Evolutionary conservation across 2,888 invertebrate species (phyloP), one percentile per base, ranked within the genome.

Genomic region (Pharmacophagus antenor): DNA sequence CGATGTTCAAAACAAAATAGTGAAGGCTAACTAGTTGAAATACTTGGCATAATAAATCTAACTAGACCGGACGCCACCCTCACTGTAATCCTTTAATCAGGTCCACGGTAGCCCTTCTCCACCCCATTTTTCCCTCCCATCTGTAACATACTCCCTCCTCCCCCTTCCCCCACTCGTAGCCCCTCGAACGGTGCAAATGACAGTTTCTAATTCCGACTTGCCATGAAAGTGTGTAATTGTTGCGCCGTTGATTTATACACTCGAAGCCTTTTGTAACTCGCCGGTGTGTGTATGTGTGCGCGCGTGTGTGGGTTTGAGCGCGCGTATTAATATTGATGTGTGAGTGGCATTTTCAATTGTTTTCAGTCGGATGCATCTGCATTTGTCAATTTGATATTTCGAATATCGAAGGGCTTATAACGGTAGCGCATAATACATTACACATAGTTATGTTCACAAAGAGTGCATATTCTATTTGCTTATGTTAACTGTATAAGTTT

Each of bases 201-300:
- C 91, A 91, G 91, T 91, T 91, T 90, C 91, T 91, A 91, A 91
- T 91, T 91, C 91, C 87, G 88, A 88, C 87, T 90, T 89, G 90
- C 88, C 91, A 90, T 89, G 90, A 88, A 89, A 91, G 89, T 91
- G 90, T 91, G 91, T 90, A 91, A 91, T 91, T 91, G 91, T 90
- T 88, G 89, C 80, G 79, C 79, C 79, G 88, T 83, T 89, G 89
- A 90, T 90, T 90, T 90, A 90, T 90, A 90, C 81, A 88, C 82
- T 86, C 73, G 79, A 78, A 75, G 79, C 83, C 83, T 81, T 81
- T 77, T 78, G 81, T 75, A 80, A 80, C 76, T 63, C 68, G 68
- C 70, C 73, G 79, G 79, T 84, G 81, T 83, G 80, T 79, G 79
- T 42, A 56, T 44, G 61, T 17, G 41, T 42, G 2, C 6, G 18